These are phyloP conservation scores for Brachionus angularis DNA, from an alignment of 1,140 invertebrate genomes.

Conservation along the genomic window DNA sequence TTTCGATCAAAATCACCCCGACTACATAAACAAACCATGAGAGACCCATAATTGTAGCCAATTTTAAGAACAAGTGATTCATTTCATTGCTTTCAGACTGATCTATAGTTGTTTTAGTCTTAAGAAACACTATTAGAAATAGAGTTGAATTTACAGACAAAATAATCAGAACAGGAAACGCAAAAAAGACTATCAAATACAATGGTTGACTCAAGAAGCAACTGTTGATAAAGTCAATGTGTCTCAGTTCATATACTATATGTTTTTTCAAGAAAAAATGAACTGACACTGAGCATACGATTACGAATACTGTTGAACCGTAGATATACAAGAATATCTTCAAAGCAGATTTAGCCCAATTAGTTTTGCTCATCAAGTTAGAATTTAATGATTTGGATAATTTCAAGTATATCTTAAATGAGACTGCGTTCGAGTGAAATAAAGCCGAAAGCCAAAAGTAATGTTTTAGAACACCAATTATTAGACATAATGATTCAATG, in stretches of 20 bases:
- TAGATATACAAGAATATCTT: constrained; percentile 39
- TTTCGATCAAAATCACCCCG: neutral
- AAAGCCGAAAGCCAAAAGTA: constrained; percentile 21
- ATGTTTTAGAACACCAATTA: constrained; percentile 1
- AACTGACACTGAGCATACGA: neutral
- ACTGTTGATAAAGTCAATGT: constrained; percentile 11
- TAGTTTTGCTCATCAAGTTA: neutral
- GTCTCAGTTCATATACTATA: constrained; percentile 6
- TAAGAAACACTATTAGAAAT: constrained; percentile 8
- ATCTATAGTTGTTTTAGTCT: constrained; percentile 2
- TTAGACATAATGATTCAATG: neutral
- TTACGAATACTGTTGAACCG: neutral
- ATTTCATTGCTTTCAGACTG: neutral
- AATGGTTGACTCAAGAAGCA: constrained; percentile 32
- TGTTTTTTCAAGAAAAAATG: neutral
- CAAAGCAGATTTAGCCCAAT: neutral
- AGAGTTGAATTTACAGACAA: constrained; percentile 15
- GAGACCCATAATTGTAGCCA: constrained; percentile 32
- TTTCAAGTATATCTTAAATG: constrained; percentile 37
- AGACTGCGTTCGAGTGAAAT: constrained; percentile 32
- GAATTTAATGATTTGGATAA: neutral
- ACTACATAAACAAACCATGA: constrained; percentile 37
- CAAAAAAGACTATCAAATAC: constrained; percentile 38
- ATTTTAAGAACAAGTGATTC: constrained; percentile 19
- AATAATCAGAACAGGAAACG: constrained; percentile 22